Conservation (phyloP, 2,888 invertebrate species). For the Rugalucina vietnamica region DNA sequence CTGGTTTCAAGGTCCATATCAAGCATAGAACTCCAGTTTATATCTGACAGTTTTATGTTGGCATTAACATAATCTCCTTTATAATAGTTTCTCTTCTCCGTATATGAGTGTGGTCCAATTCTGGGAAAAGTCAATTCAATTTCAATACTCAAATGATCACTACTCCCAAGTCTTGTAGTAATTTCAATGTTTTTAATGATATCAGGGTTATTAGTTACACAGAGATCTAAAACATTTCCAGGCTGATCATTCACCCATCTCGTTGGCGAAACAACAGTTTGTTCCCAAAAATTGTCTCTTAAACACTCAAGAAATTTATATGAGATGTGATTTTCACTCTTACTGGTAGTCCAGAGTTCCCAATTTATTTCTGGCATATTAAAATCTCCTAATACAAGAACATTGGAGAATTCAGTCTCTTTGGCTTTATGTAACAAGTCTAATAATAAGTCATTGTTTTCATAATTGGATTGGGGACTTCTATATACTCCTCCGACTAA, state of each 20-base stretch:
- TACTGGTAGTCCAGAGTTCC: background rate
- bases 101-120: too few species aligned
- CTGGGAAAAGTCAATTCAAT: too few species aligned
- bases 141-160: background rate
- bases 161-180: background rate
- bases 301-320: background rate
- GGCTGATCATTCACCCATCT: background rate
- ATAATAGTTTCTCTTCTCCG: background rate
- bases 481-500: background rate
- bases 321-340: background rate
- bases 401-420: background rate
- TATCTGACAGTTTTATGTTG: background rate
- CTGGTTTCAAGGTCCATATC: background rate
- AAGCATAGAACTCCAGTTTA: background rate
- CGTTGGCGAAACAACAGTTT: background rate
- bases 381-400: background rate
- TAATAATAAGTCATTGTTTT: background rate
- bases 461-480: background rate
- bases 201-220: background rate
- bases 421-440: background rate
- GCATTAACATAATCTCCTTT: background rate
- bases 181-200: background rate
- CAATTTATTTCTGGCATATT: background rate
- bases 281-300: background rate
- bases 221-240: background rate